These are phyloP conservation scores for Halichoerus grypus DNA, from an alignment of 2,113 vertebrate genomes.

Conservation along the genomic window DNA sequence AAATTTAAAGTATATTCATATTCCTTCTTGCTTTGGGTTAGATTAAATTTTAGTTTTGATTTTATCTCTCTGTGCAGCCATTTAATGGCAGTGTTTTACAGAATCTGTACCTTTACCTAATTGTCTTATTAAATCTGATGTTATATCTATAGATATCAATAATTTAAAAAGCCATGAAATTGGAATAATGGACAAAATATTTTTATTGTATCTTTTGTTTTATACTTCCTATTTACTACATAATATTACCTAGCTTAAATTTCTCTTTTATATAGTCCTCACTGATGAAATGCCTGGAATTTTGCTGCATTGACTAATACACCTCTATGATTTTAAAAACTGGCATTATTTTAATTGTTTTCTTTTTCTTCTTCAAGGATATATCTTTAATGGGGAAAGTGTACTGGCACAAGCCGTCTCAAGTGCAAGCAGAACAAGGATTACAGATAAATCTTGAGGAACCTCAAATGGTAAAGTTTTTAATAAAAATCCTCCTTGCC, in stretches of 20 bases:
- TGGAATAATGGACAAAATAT: not conserved
- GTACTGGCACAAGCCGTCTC: not conserved
- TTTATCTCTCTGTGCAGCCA: not conserved
- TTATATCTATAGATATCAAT: not conserved
- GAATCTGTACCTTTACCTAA: not conserved
- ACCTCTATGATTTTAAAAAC: constrained; percentile 21
- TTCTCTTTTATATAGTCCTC: not conserved
- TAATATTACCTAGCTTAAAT: constrained; percentile 13
- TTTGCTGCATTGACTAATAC: constrained; percentile 54
- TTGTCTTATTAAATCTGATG: constrained; percentile 38
- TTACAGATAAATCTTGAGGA: not conserved
- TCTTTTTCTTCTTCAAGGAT: constrained; percentile 62
- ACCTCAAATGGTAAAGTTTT: constrained; percentile 32
- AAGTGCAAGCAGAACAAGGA: not conserved
- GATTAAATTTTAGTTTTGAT: constrained; percentile 41
- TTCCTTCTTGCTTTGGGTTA: constrained; percentile 9
- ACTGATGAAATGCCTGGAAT: not conserved
- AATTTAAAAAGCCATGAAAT: constrained; percentile 11
- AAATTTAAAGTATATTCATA: constrained; percentile 2
- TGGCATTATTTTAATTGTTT: constrained; percentile 34
- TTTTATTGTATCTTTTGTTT: constrained; percentile 7
- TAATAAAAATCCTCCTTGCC: not conserved
- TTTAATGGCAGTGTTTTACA: constrained; percentile 12
- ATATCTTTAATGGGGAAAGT: constrained; percentile 59
- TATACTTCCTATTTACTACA: not conserved